Evolutionary conservation across 2,797 vertebrate genomes (phyloP), one percentile per base, ranked within the genome.

Genomic region (Lutra lutra): DNA sequence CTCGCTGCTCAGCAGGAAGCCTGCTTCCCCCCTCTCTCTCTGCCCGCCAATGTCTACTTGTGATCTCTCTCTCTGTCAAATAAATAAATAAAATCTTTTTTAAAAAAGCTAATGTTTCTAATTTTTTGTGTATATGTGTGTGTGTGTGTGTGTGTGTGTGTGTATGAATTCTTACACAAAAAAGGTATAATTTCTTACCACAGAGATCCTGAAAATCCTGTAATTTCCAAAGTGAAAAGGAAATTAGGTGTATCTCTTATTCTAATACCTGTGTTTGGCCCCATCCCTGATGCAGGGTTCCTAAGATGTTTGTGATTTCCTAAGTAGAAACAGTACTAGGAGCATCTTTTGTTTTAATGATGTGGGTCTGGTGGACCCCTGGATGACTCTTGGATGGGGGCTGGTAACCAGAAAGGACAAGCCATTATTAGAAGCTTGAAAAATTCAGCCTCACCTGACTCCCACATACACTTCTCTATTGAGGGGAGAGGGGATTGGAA

Each of bases 71-170:
- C 46, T 48, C 46, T 48, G 46, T 48, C 46, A 48, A 48, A 48
- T 48, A 48, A 48, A 14, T 48, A 14, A 48, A 48, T 48, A 48
- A 48, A 48, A 48, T 48, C 46, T n/a, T n/a, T n/a, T n/a, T 46
- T 46, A 11, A 46, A 46, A 32, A 10, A 46, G 27, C 14, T 13
- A 48, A 51, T 3, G 2, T 43, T 83, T 58, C 5, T 2, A 72
- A 0, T 66, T 54, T 51, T 10, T 4, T 10, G 9, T 11, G 0
- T 46, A 7, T 43, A 9, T 43, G 43, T 51, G 48, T n/a, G n/a
- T n/a, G n/a, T n/a, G n/a, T 51, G 48, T 51, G 48, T 51, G 48
- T 17, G 48, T 17, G 4, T 17, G 4, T 17, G 1, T 48, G 4
- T 48, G 14, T 48, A 48, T 48, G 48, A 51, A 15, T 51, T 51